Evolutionary conservation across 2,797 vertebrate genomes (phyloP).

Genomic region (Smutsia temminckii): DNA sequence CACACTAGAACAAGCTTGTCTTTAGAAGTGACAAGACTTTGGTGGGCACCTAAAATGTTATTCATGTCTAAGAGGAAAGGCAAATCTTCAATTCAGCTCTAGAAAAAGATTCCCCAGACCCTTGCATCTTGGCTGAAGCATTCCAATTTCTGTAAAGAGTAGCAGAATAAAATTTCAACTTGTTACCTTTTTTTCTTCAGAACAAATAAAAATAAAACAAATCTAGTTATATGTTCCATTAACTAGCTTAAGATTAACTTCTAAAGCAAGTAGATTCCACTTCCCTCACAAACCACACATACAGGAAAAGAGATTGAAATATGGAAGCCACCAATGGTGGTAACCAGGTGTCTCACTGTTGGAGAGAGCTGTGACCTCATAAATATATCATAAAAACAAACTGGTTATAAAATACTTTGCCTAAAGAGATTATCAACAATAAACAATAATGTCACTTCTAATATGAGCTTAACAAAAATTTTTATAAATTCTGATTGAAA

Average conservation of each 20-base stretch:
- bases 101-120: neutral
- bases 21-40: neutral
- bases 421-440: slow-evolving; percentile 24
- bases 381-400: slow-evolving; percentile 24
- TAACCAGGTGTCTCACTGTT: neutral
- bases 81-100: neutral
- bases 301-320: neutral
- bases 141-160: slow-evolving; percentile 29
- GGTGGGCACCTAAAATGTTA: neutral
- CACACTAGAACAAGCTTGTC: neutral
- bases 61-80: neutral
- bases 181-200: slow-evolving; percentile 34
- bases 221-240: neutral
- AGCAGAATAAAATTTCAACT: slow-evolving; percentile 23
- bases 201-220: slow-evolving; percentile 31
- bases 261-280: neutral
- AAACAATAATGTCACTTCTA: neutral
- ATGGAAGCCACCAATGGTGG: neutral
- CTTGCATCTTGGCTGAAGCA: neutral
- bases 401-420: neutral
- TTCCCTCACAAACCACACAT: neutral
- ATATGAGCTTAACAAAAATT: neutral
- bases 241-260: slow-evolving; percentile 12
- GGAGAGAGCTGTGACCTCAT: neutral
- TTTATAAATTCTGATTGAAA: slow-evolving; percentile 6